Conservation (phyloP, 2,113 vertebrate species). For the Strix aluco region DNA sequence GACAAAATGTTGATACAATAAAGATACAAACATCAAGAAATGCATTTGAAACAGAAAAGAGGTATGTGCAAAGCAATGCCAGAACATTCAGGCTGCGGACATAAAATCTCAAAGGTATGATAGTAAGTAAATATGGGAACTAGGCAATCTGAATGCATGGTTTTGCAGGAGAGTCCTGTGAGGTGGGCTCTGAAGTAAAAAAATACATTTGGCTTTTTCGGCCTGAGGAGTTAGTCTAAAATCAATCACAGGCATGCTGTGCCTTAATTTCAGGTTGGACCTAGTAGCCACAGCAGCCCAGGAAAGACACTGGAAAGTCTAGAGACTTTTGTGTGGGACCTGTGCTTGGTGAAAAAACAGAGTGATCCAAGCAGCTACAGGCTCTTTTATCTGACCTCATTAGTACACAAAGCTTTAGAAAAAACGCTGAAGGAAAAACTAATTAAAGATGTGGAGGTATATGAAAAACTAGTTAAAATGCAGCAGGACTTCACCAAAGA, state of each 20-base stretch:
- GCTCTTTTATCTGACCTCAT: neutral
- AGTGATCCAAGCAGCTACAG: neutral
- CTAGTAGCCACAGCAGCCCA: neutral
- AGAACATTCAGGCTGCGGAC: neutral
- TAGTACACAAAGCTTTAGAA: constrained; percentile 1
- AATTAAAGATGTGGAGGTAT: constrained; percentile 8
- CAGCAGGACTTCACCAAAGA: neutral
- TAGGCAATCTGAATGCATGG: neutral
- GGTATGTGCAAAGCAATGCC: neutral
- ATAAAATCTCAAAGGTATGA: neutral
- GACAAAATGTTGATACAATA: neutral
- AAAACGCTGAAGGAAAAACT: neutral
- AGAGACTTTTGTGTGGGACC: neutral
- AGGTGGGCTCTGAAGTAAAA: neutral
- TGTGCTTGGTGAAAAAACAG: neutral
- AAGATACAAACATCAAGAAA: neutral
- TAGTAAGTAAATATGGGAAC: neutral
- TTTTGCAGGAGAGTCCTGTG: neutral
- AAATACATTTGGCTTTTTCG: neutral
- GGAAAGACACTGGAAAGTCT: neutral
- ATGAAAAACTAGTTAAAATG: constrained; percentile 20
- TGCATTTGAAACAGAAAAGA: neutral
- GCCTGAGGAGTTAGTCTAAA: neutral
- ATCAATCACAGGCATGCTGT: neutral
- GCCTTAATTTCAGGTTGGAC: neutral